phyloP scores from a whole-genome alignment of 2,113 vertebrate species.

The Dascyllus trimaculatus region DNA sequence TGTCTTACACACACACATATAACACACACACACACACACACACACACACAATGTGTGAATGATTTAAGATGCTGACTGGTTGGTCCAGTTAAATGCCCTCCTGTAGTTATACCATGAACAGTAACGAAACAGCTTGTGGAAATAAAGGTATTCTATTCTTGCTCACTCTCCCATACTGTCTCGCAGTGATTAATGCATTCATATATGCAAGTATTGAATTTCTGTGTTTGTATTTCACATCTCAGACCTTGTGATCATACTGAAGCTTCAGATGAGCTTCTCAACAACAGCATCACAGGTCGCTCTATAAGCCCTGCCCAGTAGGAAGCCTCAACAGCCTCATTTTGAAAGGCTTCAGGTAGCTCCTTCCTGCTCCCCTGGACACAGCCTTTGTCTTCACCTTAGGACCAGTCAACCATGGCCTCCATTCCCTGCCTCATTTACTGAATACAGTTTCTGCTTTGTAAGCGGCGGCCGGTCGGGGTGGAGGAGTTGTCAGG shows the following conservation, averaged over 20 bases:
- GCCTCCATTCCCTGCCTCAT: conserved; percentile 71
- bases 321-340: conserved; percentile 59
- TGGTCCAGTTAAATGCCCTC: conserved; percentile 16
- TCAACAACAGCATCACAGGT: conserved; percentile 51
- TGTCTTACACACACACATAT: neutral
- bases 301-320: conserved; percentile 34
- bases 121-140: neutral
- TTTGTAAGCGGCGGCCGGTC: conserved; percentile 73
- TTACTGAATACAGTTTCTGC: conserved; percentile 73
- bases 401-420: conserved; percentile 65
- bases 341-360: conserved; percentile 46
- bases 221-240: conserved; percentile 22
- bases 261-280: conserved; percentile 4
- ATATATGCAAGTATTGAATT: conserved; percentile 15
- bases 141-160: conserved; percentile 4
- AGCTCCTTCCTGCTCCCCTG: conserved; percentile 34
- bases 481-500: conserved; percentile 68
- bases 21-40: neutral
- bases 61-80: conserved; percentile 9
- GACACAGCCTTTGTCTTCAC: conserved; percentile 62
- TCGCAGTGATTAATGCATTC: conserved; percentile 12
- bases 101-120: conserved; percentile 18
- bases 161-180: neutral
- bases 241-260: conserved; percentile 26
- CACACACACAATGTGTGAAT: neutral